These are phyloP conservation scores for Drosophila elegans DNA, from an alignment of 1,140 invertebrate genomes.

Conservation along the genomic window DNA sequence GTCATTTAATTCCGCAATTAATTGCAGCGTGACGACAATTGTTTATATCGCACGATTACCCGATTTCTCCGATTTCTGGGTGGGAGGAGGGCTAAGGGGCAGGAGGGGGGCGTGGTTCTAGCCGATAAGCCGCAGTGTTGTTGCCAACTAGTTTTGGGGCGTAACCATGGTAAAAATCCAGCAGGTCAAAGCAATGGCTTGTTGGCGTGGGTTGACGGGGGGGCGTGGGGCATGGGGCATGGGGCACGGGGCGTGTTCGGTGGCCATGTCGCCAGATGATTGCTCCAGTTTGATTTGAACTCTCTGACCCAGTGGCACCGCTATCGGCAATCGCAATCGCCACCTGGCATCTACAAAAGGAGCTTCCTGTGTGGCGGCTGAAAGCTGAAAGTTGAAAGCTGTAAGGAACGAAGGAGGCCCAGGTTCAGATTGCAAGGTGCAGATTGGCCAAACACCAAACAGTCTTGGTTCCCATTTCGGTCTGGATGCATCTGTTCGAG, in stretches of 20 bases:
- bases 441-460: constrained; percentile 6
- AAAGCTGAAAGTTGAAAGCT: neutral
- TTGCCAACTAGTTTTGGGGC: constrained; percentile 21
- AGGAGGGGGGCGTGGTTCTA: too few relatives aligned
- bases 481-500: constrained; percentile 75
- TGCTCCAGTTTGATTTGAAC: constrained; percentile 63
- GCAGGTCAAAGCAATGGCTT: constrained; percentile 66
- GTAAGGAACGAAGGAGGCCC: neutral
- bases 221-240: neutral
- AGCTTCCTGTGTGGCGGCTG: neutral
- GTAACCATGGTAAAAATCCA: constrained; percentile 61
- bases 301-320: constrained; percentile 23
- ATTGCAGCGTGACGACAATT: constrained; percentile 42
- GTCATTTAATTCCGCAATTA: constrained; percentile 24
- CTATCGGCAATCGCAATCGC: constrained; percentile 46
- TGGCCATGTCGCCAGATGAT: constrained; percentile 48
- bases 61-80: neutral
- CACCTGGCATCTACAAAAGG: constrained; percentile 19
- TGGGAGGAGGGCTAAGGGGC: too few relatives aligned
- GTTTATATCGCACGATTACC: constrained; percentile 1
- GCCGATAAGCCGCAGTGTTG: constrained; percentile 8
- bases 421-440: constrained; percentile 16
- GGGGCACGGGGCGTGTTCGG: neutral
- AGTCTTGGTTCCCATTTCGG: constrained; percentile 18
- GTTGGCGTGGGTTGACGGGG: neutral